These are phyloP conservation scores for Daktulosphaira vitifoliae DNA, from an alignment of 1,140 invertebrate species.

Conservation along the genomic window DNA sequence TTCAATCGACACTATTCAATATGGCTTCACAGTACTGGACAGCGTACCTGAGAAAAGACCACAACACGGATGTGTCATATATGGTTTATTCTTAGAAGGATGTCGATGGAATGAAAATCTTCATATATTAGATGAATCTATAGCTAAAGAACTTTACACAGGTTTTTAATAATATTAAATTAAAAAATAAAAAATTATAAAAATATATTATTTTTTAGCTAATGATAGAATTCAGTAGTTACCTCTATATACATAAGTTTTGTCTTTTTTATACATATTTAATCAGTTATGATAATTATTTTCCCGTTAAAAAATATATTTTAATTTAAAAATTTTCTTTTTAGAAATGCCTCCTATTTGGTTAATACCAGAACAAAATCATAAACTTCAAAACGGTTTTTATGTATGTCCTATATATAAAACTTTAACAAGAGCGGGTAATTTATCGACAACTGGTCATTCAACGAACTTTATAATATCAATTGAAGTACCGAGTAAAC, in stretches of 20 bases:
- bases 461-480: slow-evolving; percentile 71
- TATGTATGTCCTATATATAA: slow-evolving; percentile 71
- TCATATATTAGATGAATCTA: slow-evolving; percentile 50
- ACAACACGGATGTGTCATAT: slow-evolving; percentile 59
- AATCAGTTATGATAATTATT: too few relatives aligned
- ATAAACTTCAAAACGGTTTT: slow-evolving; percentile 38
- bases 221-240: too few relatives aligned
- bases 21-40: slow-evolving; percentile 63
- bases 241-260: too few relatives aligned
- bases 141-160: slow-evolving; percentile 52
- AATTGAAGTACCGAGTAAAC: slow-evolving; percentile 55
- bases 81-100: slow-evolving; percentile 65
- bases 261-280: too few relatives aligned
- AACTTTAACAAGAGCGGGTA: slow-evolving; percentile 56
- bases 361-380: slow-evolving; percentile 51
- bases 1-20: slow-evolving; percentile 80
- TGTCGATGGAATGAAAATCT: slow-evolving; percentile 54
- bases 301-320: too few relatives aligned
- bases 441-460: slow-evolving; percentile 62
- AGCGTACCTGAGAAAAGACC: slow-evolving; percentile 46
- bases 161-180: neutral
- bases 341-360: slow-evolving; percentile 56
- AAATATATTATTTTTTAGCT: neutral
- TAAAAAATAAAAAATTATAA: neutral
- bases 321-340: too few relatives aligned